These are phyloP conservation scores for Trialeurodes vaporariorum DNA, from an alignment of 1,140 invertebrate genomes.

Conservation along the genomic window DNA sequence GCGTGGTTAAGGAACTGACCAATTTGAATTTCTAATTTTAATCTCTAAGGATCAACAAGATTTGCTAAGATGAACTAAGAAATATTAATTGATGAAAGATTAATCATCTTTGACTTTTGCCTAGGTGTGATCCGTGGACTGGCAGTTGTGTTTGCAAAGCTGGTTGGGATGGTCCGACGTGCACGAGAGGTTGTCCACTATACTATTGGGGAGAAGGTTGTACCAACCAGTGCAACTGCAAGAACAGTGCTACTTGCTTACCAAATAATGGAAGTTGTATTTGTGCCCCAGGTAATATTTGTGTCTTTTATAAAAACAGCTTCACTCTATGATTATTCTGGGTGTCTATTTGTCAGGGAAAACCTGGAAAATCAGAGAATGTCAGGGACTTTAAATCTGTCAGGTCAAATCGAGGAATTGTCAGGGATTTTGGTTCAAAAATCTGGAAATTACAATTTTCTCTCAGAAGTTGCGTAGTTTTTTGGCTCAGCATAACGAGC, in stretches of 20 bases:
- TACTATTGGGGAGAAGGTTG: constrained; percentile 75
- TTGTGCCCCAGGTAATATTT: constrained; percentile 62
- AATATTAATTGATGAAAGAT: background rate
- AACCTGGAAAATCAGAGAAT: too few relatives aligned
- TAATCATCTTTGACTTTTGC: constrained; percentile 16
- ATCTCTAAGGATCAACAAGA: background rate
- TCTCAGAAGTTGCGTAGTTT: too few relatives aligned
- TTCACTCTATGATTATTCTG: too few relatives aligned
- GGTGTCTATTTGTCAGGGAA: too few relatives aligned
- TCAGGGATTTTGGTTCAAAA: too few relatives aligned
- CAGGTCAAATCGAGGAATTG: too few relatives aligned
- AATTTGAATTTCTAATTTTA: background rate
- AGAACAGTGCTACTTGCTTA: constrained; percentile 80
- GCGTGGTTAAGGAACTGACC: background rate
- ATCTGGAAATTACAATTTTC: too few relatives aligned
- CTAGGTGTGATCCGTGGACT: constrained; percentile 71
- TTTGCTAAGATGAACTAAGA: background rate
- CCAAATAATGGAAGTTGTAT: constrained; percentile 70
- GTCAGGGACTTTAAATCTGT: too few relatives aligned
- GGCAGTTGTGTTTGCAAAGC: constrained; percentile 78
- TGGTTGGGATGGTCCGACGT: constrained; percentile 77
- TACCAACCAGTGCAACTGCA: constrained; percentile 60
- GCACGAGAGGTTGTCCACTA: constrained; percentile 63
- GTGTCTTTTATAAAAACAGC: too few relatives aligned
- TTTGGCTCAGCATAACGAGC: too few relatives aligned